Evolutionary conservation across 2,797 vertebrate species (phyloP).

Genomic region (Chromis chromis): DNA sequence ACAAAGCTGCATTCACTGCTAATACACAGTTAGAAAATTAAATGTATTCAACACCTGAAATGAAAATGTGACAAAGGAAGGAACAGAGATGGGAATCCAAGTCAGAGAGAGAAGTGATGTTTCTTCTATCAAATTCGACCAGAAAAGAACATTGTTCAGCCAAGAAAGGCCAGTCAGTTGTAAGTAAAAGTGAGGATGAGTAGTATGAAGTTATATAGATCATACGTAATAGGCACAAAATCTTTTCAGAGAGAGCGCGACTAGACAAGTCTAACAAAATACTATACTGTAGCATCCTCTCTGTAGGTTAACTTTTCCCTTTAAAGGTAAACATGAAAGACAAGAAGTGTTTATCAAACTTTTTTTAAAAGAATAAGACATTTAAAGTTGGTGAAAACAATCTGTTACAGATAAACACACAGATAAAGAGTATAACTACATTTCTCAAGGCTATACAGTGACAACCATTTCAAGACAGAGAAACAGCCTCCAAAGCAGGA

Average conservation of each 20-base stretch:
- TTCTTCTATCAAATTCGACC: neutral
- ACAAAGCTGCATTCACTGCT: too few species aligned
- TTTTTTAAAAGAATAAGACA: slow-evolving; percentile 49
- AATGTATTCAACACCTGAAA: neutral
- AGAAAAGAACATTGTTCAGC: neutral
- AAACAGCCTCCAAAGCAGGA: slow-evolving; percentile 10
- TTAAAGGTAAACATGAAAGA: slow-evolving; percentile 39
- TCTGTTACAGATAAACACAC: slow-evolving; percentile 53
- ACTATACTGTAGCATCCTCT: slow-evolving; percentile 26
- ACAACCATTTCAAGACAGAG: slow-evolving; percentile 41
- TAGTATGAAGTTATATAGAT: slow-evolving; percentile 44
- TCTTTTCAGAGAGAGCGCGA: slow-evolving; percentile 37
- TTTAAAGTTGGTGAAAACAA: slow-evolving; percentile 46
- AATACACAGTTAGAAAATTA: neutral
- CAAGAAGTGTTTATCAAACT: slow-evolving; percentile 46
- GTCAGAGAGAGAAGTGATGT: neutral
- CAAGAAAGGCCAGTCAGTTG: neutral
- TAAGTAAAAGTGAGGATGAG: slow-evolving; percentile 11
- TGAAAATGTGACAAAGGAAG: neutral
- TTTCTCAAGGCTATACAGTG: slow-evolving; percentile 45
- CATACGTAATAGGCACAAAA: slow-evolving; percentile 60
- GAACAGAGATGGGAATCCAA: neutral
- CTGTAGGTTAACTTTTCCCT: slow-evolving; percentile 13
- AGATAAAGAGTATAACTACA: slow-evolving; percentile 39
- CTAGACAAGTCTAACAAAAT: slow-evolving; percentile 43